Evolutionary conservation across 2,113 vertebrate species (phyloP).

Genomic region (Gadus chalcogrammus): DNA sequence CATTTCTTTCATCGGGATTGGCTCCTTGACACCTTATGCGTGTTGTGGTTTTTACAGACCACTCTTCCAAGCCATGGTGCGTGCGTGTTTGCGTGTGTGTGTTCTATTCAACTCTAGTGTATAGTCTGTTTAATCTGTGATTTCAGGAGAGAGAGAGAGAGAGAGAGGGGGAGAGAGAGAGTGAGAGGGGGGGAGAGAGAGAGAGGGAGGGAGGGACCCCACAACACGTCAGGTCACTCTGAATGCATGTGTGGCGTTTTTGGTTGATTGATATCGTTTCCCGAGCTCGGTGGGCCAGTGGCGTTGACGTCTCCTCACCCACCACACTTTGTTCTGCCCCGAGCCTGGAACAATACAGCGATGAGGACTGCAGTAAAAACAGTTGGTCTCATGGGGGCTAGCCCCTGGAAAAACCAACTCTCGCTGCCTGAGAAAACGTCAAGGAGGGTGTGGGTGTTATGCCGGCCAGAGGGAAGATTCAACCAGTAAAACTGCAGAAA

Average conservation of each 20-base stretch:
- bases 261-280: background rate
- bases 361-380: background rate
- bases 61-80: too few relatives aligned
- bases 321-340: background rate
- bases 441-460: background rate
- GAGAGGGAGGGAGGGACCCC: too few relatives aligned
- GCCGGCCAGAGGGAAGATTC: background rate
- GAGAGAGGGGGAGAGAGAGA: too few relatives aligned
- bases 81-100: too few relatives aligned
- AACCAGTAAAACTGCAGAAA: background rate
- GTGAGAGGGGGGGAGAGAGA: too few relatives aligned
- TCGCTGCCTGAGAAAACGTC: background rate
- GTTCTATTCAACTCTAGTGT: too few relatives aligned
- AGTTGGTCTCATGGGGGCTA: background rate
- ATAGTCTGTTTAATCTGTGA: too few relatives aligned
- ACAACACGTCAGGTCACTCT: too few relatives aligned
- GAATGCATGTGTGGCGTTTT: background rate
- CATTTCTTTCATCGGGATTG: too few relatives aligned
- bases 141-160: too few relatives aligned
- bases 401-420: background rate
- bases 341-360: background rate
- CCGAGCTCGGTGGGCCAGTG: background rate
- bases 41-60: too few relatives aligned
- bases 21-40: too few relatives aligned
- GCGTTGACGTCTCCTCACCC: background rate